Evolutionary conservation across 2,797 vertebrate genomes (phyloP), one percentile per base, ranked within the genome.

Genomic region (Adrianichthys oophorus): DNA sequence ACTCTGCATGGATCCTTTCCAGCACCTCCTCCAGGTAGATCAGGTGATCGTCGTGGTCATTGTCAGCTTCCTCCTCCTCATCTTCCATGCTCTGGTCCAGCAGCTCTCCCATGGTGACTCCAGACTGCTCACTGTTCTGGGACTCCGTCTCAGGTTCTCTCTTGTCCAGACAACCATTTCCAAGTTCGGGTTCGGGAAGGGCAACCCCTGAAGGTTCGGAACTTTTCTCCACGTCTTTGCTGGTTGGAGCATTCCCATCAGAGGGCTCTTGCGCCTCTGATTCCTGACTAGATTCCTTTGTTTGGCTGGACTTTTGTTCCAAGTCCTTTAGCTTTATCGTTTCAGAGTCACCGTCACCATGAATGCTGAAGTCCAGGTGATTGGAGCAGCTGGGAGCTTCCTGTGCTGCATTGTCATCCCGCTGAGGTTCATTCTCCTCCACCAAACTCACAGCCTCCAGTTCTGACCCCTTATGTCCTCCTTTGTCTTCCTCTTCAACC

Each of bases 21-120:
- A 99, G 92, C 59, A 99, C 94, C 62, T 95, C 96, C 86, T 99
- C 97, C 0, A 99, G 92, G 88, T 99, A 94, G 76, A 99, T 94
- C 67, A 99, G 89, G 79, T 99, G 96, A 80, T 99, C 97, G 0
- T 99, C 98, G 0, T 92, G 90, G 51, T 98, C 97, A 0, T 75
- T 78, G 49, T 98, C 95, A 0, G 86, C 90, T 19, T 91, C 92
- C 0, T 93, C 91, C 0, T 94, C 93, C 1, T 95, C 95, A 0
- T 98, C 96, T 61, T 95, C 96, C 89, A 97, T 92, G 24, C 94
- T 97, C 86, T 97, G 96, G 76, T 98, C 95, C 70, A 98, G 88
- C 48, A 96, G 94, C 85, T 98, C 98, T 0, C 96, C 96, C 68
- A 93, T 93, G 0, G 97, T 98, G 78, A 98, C 90, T 3, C 95